A percentile compares a stretch with the other conserved stretches of the same genome.
Evolutionary conservation across 1,140 invertebrate genomes (phyloP).

Genomic region (Ostrea edulis): DNA sequence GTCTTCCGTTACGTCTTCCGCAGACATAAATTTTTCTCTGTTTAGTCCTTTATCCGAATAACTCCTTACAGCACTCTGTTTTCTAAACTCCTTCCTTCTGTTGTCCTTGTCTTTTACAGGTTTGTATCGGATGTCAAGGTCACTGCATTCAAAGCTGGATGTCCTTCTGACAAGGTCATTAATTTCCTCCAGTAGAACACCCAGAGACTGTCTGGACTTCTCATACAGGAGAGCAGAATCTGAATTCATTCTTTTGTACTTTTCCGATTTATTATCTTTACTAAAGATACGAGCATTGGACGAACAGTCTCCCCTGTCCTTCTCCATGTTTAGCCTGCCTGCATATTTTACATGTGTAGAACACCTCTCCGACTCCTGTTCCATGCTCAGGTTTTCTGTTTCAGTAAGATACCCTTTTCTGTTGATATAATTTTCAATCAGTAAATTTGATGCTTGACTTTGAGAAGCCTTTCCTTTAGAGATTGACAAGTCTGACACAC

Average conservation of each 20-base stretch:
- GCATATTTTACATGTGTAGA: background rate
- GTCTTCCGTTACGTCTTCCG: background rate
- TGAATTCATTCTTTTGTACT: slow-evolving; percentile 4
- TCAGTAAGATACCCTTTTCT: too few species aligned
- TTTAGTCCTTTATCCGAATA: background rate
- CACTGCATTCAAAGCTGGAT: slow-evolving; percentile 4
- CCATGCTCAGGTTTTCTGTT: too few species aligned
- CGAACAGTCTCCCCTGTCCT: background rate
- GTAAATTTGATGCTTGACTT: too few species aligned
- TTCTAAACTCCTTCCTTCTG: background rate
- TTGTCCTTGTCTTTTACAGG: background rate
- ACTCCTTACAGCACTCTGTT: background rate
- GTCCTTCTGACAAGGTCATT: background rate
- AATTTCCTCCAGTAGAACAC: slow-evolving; percentile 6
- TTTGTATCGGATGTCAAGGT: background rate
- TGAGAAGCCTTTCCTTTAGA: too few species aligned
- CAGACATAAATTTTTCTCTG: background rate
- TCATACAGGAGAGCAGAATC: slow-evolving; percentile 11
- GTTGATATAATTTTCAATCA: too few species aligned
- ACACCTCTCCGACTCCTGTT: too few species aligned
- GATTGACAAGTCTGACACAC: too few species aligned
- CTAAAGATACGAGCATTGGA: background rate
- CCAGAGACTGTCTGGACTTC: slow-evolving; percentile 1
- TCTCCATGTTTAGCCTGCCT: background rate
- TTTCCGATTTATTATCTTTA: background rate